Evolutionary conservation across 1,140 invertebrate genomes (phyloP).

Genomic region (Aradophagus sp.): DNA sequence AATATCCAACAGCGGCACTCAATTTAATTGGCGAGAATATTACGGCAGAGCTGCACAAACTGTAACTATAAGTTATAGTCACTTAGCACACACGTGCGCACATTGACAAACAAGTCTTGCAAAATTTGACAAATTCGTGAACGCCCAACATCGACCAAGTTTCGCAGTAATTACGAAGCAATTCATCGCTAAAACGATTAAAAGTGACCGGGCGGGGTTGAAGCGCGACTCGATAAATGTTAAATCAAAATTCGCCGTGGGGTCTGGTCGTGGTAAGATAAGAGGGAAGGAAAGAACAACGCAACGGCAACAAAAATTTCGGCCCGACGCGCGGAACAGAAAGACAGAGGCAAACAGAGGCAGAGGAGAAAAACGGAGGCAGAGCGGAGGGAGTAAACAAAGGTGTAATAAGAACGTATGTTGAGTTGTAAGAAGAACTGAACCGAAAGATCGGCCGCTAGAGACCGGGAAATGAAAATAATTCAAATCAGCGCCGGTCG

Average conservation of each 20-base stretch:
- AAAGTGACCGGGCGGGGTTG: conserved; percentile 33
- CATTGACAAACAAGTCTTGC: conserved; percentile 51
- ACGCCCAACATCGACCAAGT: conserved; percentile 43
- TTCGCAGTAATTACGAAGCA: conserved; percentile 50
- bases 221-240: conserved; percentile 34
- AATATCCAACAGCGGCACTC: conserved; percentile 39
- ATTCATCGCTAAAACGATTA: conserved; percentile 51
- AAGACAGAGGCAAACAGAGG: background rate
- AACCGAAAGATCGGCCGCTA: too few relatives aligned
- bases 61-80: conserved; percentile 45
- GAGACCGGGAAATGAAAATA: too few relatives aligned
- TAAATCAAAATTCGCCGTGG: conserved; percentile 8
- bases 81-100: conserved; percentile 49
- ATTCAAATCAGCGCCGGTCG: too few relatives aligned
- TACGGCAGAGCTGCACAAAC: conserved; percentile 40
- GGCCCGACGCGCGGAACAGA: too few relatives aligned
- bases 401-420: too few relatives aligned
- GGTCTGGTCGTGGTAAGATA: conserved; percentile 3
- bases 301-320: too few relatives aligned
- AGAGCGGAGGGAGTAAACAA: too few relatives aligned
- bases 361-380: too few relatives aligned
- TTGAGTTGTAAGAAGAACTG: too few relatives aligned
- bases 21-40: conserved; percentile 44
- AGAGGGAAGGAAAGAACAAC: conserved; percentile 2
- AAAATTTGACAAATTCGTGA: conserved; percentile 53